Percentiles rank a stretch among this genome's conserved stretches.
phyloP scores from a whole-genome alignment of 2,888 invertebrate genomes.

The Hoplodrina blanda region DNA sequence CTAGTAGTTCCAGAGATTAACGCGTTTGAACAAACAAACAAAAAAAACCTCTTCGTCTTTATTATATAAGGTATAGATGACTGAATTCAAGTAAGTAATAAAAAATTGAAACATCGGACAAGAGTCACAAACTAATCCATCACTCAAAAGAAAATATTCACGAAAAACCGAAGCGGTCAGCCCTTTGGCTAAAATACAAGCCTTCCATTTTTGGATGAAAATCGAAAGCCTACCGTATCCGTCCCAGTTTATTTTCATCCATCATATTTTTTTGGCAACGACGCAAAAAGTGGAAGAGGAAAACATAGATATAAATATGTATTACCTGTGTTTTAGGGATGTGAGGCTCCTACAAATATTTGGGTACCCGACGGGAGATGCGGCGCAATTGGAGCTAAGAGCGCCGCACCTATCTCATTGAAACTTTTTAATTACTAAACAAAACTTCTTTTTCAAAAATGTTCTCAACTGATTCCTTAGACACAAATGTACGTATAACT shows the following conservation, averaged over 20 bases:
- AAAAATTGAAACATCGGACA: background rate
- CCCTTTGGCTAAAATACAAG: constrained; percentile 17
- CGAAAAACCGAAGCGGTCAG: constrained; percentile 26
- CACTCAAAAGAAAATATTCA: constrained; percentile 23
- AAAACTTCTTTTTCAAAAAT: too few species aligned
- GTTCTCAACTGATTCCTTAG: too few species aligned
- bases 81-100: background rate
- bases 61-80: too few species aligned
- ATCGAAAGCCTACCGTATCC: constrained; percentile 26
- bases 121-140: constrained; percentile 11
- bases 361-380: constrained; percentile 6
- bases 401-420: background rate
- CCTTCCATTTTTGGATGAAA: constrained; percentile 30
- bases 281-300: constrained; percentile 36
- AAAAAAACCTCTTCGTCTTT: too few species aligned
- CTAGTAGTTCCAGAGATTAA: too few species aligned
- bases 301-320: constrained; percentile 49
- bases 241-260: constrained; percentile 48
- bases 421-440: too few species aligned
- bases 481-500: too few species aligned
- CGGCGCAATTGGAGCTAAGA: constrained; percentile 10
- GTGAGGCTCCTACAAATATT: constrained; percentile 38
- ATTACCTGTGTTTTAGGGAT: constrained; percentile 48
- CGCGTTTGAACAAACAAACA: too few species aligned
- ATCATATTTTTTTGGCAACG: constrained; percentile 59